Percentiles rank a stretch among this genome's conserved stretches.
Evolutionary conservation across 2,888 invertebrate species (phyloP).

Genomic region (Acronicta alni): DNA sequence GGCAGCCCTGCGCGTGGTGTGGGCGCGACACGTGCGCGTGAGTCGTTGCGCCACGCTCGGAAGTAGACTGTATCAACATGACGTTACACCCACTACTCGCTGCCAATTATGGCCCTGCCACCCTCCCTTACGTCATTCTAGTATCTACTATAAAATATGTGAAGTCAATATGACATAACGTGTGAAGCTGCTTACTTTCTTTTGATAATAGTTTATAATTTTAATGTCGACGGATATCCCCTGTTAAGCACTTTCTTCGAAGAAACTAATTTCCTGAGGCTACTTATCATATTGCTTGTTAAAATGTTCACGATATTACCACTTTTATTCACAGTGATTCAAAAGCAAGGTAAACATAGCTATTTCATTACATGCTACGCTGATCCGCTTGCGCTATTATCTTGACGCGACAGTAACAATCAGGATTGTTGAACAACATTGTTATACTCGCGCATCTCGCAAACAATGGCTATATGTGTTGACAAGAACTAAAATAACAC

Average conservation of each 20-base stretch:
- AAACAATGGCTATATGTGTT: slow-evolving; percentile 56
- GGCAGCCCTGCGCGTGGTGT: slow-evolving; percentile 53
- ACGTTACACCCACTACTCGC: slow-evolving; percentile 61
- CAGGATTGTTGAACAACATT: slow-evolving; percentile 55
- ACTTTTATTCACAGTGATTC: slow-evolving; percentile 6
- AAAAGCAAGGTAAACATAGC: slow-evolving; percentile 17
- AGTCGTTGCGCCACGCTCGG: slow-evolving; percentile 71
- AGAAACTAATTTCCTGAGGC: slow-evolving; percentile 23
- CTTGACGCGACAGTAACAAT: slow-evolving; percentile 40
- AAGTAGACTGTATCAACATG: slow-evolving; percentile 73
- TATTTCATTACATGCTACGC: slow-evolving; percentile 17
- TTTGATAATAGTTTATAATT: slow-evolving; percentile 51
- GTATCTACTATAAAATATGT: slow-evolving; percentile 42
- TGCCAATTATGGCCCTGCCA: slow-evolving; percentile 56
- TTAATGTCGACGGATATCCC: slow-evolving; percentile 53
- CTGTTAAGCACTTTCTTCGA: slow-evolving; percentile 39
- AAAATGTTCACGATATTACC: not conserved
- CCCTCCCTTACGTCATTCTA: slow-evolving; percentile 62
- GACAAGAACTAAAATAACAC: slow-evolving; percentile 57
- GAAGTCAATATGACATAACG: slow-evolving; percentile 18
- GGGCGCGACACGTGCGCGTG: slow-evolving; percentile 61
- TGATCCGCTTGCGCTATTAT: slow-evolving; percentile 36
- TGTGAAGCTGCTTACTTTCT: slow-evolving; percentile 54
- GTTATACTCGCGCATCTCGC: slow-evolving; percentile 42
- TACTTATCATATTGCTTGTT: slow-evolving; percentile 1